Evolutionary conservation across 2,797 vertebrate genomes (phyloP), one percentile per base, ranked within the genome.

Genomic region (Sebastes flavidus): DNA sequence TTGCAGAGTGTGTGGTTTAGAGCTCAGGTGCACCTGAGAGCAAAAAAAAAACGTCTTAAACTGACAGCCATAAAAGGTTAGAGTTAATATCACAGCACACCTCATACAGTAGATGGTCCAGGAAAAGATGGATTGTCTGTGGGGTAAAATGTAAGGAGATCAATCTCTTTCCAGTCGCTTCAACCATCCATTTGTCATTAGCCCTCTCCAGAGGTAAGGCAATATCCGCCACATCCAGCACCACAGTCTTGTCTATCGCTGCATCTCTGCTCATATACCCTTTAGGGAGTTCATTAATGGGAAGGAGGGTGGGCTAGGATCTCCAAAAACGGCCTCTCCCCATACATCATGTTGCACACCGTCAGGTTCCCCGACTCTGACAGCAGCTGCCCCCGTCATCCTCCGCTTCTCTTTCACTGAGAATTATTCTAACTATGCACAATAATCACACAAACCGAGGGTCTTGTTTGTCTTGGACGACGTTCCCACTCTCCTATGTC

Each of bases 381-480:
- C 89, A 86, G 82, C 78, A 76, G 80, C 76, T 46, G n/a, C 66
- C 60, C 54, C 86, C 60, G 54, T 77, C 86, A 34, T 80, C 84
- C 55, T 36, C 13, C 1, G 78, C 70, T 91, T 84, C 60, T 74
- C 63, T 88, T 86, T 88, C 14, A 69, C 81, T 27, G 20, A 62
- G 72, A 88, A 90, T 80, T 71, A 88, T 88, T 92, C 75, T 66
- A 81, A 89, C 69, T 78, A 62, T 80, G 77, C 82, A 36, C 85
- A 70, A 78, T 86, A 87, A 91, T 91, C 87, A 79, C 84, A 81
- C 74, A 70, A 79, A 75, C 81, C 3, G 70, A 83, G 77, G 72
- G 29, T 62, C 56, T 16, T 91, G 89, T 93, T 92, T 92, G 69
- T 86, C 61, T 93, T 94, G 93, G 90, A 85, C 5, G 32, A 3